Base-by-base conservation (phyloP, 2,888 invertebrate genomes). In the Metalampra italica region DNA sequence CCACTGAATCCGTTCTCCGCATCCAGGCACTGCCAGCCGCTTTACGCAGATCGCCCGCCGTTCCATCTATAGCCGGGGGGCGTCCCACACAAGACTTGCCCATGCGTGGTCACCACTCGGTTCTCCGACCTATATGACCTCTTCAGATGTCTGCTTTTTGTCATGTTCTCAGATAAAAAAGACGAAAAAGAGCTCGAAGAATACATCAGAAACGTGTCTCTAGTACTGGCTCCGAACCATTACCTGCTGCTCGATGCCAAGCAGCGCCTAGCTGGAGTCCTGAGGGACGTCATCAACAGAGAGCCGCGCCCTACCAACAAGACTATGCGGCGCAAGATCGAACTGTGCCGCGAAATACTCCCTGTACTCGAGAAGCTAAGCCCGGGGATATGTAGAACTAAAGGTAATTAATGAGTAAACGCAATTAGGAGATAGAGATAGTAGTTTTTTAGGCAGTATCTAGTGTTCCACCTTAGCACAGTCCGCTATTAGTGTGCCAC, bases 311-410 rank as follows among this genome's bases (percentile, higher is more conserved):
- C 91, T 0, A 86, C 88, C 4, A 91, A 87, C 57, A 90, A 90
- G 55, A 70, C 91, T 29, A 87, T 95, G 60, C 78, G 85, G 37
- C 89, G 93, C 45, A 94, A 95, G 80, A 84, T 94, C 37, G 83
- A 91, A 37, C 72, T 94, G 3, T 95, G 95, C 59, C 79, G 89
- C 43, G 92, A 94, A 57, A 73, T 96, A 40, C 68, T 95, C 29
- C 75, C 90, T 0, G 90, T 95, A 0, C 71, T 95, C 0, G 91
- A 93, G 52, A 90, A 90, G 29, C 73, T 95, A 1, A 93, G 93
- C 53, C 95, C 95, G 0, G 94, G 94, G 46, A 91, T 94, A 61
- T 93, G 93, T 7, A 86, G 94, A 63, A 86, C 92, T 0, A 92
- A 91, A 90, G 94, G 94, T 93, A 40, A 22, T 32, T 2, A 11